Percentiles rank a stretch among this genome's conserved stretches.
Evolutionary conservation across 2,888 invertebrate species (phyloP).

Genomic region (Acrobasis suavella): DNA sequence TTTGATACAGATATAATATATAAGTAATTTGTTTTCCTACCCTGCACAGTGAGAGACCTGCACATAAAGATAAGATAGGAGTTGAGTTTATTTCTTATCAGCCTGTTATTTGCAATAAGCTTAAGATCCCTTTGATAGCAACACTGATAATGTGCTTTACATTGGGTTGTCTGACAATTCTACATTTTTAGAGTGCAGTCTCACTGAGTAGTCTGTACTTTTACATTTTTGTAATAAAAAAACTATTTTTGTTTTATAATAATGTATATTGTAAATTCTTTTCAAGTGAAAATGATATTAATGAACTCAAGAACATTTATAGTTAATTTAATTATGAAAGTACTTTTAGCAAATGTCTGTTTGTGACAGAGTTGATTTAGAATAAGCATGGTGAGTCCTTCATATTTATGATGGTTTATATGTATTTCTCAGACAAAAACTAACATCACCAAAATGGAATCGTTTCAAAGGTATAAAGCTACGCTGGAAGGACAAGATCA

Average conservation of each 20-base stretch:
- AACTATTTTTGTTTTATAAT: constrained; percentile 47
- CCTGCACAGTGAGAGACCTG: constrained; percentile 57
- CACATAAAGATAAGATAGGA: constrained; percentile 64
- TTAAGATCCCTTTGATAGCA: constrained; percentile 74
- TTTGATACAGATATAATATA: constrained; percentile 26
- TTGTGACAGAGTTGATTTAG: constrained; percentile 59
- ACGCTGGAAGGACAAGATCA: constrained; percentile 99
- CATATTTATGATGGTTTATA: constrained; percentile 40
- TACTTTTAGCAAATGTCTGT: constrained; percentile 52
- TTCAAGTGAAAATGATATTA: constrained; percentile 65
- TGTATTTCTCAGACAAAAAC: constrained; percentile 92
- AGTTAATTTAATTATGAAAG: constrained; percentile 55
- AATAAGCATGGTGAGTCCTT: constrained; percentile 62
- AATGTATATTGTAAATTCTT: constrained; percentile 61
- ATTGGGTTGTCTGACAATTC: constrained; percentile 57
- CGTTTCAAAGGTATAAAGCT: constrained; percentile 98
- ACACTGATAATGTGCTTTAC: constrained; percentile 61
- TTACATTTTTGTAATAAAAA: constrained; percentile 38
- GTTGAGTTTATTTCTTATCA: constrained; percentile 69
- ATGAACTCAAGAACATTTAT: constrained; percentile 62
- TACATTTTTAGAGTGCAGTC: constrained; percentile 57
- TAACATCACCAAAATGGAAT: constrained; percentile 99
- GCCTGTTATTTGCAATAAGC: constrained; percentile 72
- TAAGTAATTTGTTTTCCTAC: constrained; percentile 35
- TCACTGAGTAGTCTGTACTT: constrained; percentile 53